Evolutionary conservation across 2,797 vertebrate species (phyloP).

Genomic region (Enteromius anoplus): DNA sequence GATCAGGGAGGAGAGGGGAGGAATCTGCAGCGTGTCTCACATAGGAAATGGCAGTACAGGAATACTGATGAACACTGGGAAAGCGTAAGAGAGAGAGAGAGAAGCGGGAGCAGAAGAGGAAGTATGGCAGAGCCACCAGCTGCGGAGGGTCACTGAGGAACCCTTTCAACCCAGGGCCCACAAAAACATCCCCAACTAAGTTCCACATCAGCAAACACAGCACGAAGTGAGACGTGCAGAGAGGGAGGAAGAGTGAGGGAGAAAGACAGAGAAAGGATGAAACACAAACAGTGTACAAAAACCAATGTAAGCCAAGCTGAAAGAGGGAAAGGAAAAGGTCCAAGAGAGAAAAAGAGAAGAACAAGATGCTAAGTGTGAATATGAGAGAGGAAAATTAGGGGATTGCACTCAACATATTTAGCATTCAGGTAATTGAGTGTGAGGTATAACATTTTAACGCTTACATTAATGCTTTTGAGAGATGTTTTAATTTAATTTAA

Average conservation of each 20-base stretch:
- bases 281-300: slow-evolving; percentile 40
- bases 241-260: slow-evolving; percentile 41
- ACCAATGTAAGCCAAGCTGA: slow-evolving; percentile 39
- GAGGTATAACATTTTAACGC: neutral
- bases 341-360: slow-evolving; percentile 24
- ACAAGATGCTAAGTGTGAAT: slow-evolving; percentile 34
- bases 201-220: slow-evolving; percentile 59
- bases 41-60: slow-evolving; percentile 78
- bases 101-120: slow-evolving; percentile 70
- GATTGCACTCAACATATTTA: neutral
- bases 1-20: slow-evolving; percentile 21
- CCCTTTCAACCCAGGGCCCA: slow-evolving; percentile 70
- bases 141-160: slow-evolving; percentile 76
- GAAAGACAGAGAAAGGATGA: slow-evolving; percentile 35
- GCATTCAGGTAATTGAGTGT: neutral
- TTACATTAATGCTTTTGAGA: neutral
- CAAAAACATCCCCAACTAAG: slow-evolving; percentile 54
- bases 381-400: neutral
- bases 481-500: neutral
- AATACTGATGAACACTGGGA: slow-evolving; percentile 76
- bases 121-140: slow-evolving; percentile 81
- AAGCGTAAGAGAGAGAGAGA: slow-evolving; percentile 70
- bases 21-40: slow-evolving; percentile 55
- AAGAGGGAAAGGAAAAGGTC: slow-evolving; percentile 49
- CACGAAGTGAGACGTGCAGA: slow-evolving; percentile 47